These are phyloP conservation scores for Orthonyx spaldingii DNA, from an alignment of 2,113 vertebrate genomes.

Conservation along the genomic window DNA sequence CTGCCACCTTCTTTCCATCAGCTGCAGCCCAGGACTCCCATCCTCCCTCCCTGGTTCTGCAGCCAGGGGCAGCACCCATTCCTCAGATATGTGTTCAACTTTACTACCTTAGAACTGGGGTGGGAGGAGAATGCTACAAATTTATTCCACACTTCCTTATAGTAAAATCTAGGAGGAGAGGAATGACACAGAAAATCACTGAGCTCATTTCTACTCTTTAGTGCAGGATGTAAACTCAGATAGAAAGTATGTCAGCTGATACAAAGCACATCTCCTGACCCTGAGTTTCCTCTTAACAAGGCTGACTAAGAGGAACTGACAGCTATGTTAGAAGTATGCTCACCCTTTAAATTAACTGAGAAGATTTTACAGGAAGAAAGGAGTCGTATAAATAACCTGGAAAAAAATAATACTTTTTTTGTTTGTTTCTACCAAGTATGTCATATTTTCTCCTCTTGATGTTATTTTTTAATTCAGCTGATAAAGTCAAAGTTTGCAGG, in stretches of 20 bases:
- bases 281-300: neutral
- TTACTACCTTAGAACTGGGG: neutral
- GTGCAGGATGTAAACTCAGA: neutral
- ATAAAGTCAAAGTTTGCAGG: neutral
- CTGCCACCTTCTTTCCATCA: neutral
- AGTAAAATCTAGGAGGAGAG: neutral
- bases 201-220: neutral
- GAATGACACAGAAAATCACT: neutral
- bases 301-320: neutral
- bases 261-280: neutral
- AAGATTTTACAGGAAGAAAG: neutral
- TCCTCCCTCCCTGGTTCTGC: neutral
- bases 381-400: neutral
- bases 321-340: neutral
- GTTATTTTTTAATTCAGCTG: neutral
- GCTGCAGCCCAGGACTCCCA: neutral
- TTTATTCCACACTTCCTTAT: neutral
- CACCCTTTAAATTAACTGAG: neutral
- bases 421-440: neutral
- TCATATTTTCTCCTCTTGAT: neutral
- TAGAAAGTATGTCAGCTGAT: neutral
- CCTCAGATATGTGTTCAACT: neutral
- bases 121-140: neutral
- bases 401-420: neutral
- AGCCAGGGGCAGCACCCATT: neutral